Percentiles rank a stretch among this genome's conserved stretches.
These are phyloP conservation scores for Macrotus californicus DNA, from an alignment of 2,113 vertebrate genomes.

Conservation along the genomic window DNA sequence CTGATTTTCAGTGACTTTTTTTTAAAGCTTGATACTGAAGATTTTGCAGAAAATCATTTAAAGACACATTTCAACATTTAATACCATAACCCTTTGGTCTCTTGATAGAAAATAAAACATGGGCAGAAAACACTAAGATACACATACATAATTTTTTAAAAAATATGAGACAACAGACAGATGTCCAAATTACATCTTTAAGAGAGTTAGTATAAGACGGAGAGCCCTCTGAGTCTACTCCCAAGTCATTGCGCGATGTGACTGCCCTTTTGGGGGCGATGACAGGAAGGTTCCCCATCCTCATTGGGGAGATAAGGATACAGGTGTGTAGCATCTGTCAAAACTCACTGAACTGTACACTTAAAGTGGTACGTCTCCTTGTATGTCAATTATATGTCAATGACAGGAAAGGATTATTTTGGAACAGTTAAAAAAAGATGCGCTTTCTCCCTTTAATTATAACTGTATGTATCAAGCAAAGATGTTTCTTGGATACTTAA, in stretches of 20 bases:
- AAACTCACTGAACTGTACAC: too few relatives aligned
- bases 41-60: conserved; percentile 41
- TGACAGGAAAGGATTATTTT: not conserved
- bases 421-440: not conserved
- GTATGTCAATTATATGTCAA: not conserved
- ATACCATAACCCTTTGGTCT: conserved; percentile 7
- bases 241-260: not conserved
- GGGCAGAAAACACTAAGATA: not conserved
- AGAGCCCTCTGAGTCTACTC: not conserved
- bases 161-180: not conserved
- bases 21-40: not conserved
- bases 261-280: not conserved
- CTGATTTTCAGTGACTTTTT: not conserved
- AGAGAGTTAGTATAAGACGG: not conserved
- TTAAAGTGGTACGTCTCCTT: not conserved
- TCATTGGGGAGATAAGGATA: not conserved
- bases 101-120: conserved; percentile 19
- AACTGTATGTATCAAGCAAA: not conserved
- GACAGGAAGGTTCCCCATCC: not conserved
- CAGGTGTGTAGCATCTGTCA: not conserved
- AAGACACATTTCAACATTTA: conserved; percentile 40
- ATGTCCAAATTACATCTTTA: not conserved
- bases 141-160: conserved; percentile 3
- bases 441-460: not conserved
- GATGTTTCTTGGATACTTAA: not conserved